A percentile compares a stretch with the other conserved stretches of the same genome.
Evolutionary conservation across 2,888 invertebrate genomes (phyloP).

Genomic region (Sthenelais limicola): DNA sequence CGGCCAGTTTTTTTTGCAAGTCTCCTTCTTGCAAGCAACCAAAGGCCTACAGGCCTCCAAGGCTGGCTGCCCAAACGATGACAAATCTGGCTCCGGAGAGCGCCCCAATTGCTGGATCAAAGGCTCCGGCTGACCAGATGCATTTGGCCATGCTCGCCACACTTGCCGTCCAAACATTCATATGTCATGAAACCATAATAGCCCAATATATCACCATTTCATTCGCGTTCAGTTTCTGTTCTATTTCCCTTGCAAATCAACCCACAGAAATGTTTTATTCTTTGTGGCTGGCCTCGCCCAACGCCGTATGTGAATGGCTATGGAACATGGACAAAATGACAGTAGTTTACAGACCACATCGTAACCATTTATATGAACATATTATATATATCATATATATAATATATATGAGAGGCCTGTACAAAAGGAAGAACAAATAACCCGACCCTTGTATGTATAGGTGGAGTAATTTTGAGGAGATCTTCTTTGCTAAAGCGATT

Average conservation of each 20-base stretch:
- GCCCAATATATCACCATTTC: constrained; percentile 30
- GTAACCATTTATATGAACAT: too few relatives aligned
- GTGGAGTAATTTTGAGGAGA: constrained; percentile 27
- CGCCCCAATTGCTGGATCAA: constrained; percentile 31
- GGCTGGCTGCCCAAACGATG: constrained; percentile 36
- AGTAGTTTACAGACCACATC: too few relatives aligned
- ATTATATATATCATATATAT: too few relatives aligned
- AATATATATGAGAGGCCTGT: too few relatives aligned
- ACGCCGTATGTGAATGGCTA: too few relatives aligned
- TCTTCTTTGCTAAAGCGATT: not conserved
- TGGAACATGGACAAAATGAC: too few relatives aligned
- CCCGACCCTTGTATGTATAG: not conserved
- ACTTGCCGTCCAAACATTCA: not conserved
- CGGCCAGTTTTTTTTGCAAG: constrained; percentile 5
- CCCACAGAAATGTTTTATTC: too few relatives aligned
- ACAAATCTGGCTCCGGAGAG: constrained; percentile 30
- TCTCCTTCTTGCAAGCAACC: constrained; percentile 14
- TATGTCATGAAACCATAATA: constrained; percentile 29
- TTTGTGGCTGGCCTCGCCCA: too few relatives aligned
- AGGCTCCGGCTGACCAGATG: constrained; percentile 24
- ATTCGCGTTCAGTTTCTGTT: not conserved
- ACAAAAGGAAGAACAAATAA: too few relatives aligned
- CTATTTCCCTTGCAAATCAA: constrained; percentile 14
- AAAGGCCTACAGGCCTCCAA: constrained; percentile 23
- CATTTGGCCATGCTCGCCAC: constrained; percentile 1